A percentile compares a stretch with the other conserved stretches of the same genome.
Evolutionary conservation across 1,140 invertebrate species (phyloP).

Genomic region (Pseudachorutes palmiensis): DNA sequence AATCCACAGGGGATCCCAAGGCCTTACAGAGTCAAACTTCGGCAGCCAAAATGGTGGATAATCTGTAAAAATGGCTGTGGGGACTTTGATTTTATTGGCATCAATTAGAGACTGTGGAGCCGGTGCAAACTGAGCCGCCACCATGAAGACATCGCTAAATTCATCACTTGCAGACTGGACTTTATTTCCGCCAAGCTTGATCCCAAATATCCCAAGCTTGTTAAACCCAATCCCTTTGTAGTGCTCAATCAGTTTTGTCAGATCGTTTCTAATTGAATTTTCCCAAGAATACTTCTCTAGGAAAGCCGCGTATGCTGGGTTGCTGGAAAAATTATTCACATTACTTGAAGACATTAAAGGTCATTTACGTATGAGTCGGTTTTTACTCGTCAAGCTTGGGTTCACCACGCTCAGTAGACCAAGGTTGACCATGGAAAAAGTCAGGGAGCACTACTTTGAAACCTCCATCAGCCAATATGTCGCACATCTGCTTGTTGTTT

Average conservation of each 20-base stretch:
- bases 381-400: neutral
- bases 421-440: conserved; percentile 5
- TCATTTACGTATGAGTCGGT: no score
- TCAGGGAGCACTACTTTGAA: neutral
- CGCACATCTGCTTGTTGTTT: neutral
- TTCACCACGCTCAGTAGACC: neutral
- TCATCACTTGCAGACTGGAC: neutral
- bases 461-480: neutral
- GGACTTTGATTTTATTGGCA: neutral
- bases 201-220: neutral
- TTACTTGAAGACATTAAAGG: no score
- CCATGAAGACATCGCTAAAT: neutral
- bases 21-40: no score
- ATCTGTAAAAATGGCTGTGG: neutral
- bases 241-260: neutral
- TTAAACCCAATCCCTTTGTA: neutral
- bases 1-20: no score
- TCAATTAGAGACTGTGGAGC: neutral
- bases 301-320: neutral
- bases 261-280: neutral
- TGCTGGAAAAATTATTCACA: neutral
- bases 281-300: neutral
- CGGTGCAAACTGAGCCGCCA: neutral
- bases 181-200: neutral
- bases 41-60: no score